A percentile compares a stretch with the other conserved stretches of the same genome.
These are phyloP conservation scores for Caenorhabditis angaria DNA, from an alignment of 2,888 invertebrate species.

Conservation along the genomic window DNA sequence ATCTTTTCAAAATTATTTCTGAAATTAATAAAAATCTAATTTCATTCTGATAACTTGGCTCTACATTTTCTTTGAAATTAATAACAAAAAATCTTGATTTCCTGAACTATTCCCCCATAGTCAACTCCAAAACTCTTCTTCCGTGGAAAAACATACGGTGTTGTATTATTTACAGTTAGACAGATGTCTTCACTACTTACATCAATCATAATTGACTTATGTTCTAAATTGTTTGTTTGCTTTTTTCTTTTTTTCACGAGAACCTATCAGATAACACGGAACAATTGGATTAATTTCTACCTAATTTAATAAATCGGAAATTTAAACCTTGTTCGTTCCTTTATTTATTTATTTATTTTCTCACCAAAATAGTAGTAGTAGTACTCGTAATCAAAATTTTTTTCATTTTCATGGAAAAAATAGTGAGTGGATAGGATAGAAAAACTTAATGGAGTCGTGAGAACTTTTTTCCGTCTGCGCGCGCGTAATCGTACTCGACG, in stretches of 20 bases:
- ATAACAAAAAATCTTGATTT: no score
- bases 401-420: not conserved
- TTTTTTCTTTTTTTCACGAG: not conserved
- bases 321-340: not conserved
- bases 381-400: no score
- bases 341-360: no score
- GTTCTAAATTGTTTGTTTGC: not conserved
- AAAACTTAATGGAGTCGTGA: conserved; percentile 2
- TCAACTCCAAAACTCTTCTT: no score
- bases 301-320: not conserved
- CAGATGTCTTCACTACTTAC: not conserved
- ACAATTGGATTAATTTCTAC: not conserved
- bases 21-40: no score
- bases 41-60: no score
- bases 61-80: no score
- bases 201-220: not conserved
- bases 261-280: not conserved
- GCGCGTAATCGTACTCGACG: no score
- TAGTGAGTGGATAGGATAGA: not conserved
- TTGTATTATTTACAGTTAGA: not conserved
- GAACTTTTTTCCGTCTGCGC: not conserved
- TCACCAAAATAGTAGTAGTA: no score
- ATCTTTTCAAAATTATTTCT: no score
- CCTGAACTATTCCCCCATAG: no score
- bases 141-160: not conserved